Percentiles rank a stretch among this genome's conserved stretches.
phyloP scores from a whole-genome alignment of 2,113 vertebrate species.

The Oplegnathus fasciatus region DNA sequence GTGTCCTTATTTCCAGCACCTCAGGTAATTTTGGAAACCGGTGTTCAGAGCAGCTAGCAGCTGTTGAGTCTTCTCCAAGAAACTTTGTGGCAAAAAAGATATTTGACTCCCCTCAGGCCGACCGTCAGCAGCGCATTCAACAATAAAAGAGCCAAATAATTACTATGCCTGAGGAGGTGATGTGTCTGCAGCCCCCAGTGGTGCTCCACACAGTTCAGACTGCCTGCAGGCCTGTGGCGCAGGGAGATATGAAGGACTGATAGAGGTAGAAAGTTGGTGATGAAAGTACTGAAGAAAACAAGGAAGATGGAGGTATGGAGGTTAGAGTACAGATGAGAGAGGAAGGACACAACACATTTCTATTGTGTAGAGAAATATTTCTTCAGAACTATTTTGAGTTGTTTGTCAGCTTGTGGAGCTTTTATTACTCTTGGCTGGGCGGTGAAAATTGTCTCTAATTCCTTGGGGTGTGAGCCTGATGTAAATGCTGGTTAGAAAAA shows the following conservation, averaged over 20 bases:
- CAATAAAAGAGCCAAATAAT: conserved; percentile 82
- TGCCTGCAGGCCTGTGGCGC: conserved; percentile 59
- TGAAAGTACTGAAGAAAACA: conserved; percentile 35
- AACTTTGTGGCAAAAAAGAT: conserved; percentile 65
- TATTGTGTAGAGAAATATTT: neutral
- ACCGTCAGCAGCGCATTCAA: conserved; percentile 71
- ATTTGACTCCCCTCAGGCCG: conserved; percentile 68
- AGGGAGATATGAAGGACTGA: conserved; percentile 60
- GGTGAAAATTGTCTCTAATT: neutral
- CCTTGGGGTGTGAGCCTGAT: neutral
- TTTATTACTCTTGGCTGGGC: neutral
- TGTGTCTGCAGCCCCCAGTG: conserved; percentile 74
- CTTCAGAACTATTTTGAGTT: neutral
- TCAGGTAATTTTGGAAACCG: conserved; percentile 55
- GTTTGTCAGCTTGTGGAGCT: neutral
- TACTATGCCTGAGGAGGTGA: conserved; percentile 78
- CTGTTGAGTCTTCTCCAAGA: conserved; percentile 66
- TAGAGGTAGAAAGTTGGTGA: conserved; percentile 36
- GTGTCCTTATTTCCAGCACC: conserved; percentile 50
- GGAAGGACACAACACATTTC: neutral
- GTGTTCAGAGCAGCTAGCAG: conserved; percentile 61
- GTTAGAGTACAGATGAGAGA: neutral
- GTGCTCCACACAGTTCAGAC: conserved; percentile 49
- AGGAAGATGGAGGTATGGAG: conserved; percentile 10
- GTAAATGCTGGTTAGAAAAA: neutral